A percentile compares a stretch with the other conserved stretches of the same genome.
Evolutionary conservation across 92 coral and sea anemone genomes (phyloP).

Genomic region (Parazoanthus swiftii): DNA sequence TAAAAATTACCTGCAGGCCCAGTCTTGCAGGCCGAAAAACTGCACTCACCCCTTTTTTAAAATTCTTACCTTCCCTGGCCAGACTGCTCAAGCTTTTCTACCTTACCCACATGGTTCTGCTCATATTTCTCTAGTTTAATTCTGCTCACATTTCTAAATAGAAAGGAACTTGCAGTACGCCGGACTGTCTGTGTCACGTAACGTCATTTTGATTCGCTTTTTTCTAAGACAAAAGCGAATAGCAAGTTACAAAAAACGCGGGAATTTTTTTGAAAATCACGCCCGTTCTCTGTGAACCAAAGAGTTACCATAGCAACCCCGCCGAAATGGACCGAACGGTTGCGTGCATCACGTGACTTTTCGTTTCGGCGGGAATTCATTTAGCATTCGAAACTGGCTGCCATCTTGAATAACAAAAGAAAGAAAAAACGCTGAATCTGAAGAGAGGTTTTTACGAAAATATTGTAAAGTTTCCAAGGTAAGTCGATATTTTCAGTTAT

Average conservation of each 20-base stretch:
- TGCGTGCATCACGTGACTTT: constrained; percentile 81
- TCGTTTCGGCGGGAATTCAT: constrained; percentile 97
- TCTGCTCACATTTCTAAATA: too few relatives aligned
- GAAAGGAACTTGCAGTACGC: too few relatives aligned
- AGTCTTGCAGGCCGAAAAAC: too few relatives aligned
- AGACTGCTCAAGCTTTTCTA: too few relatives aligned
- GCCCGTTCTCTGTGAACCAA: neutral
- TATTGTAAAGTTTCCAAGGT: constrained; percentile 13
- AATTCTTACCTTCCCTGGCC: too few relatives aligned
- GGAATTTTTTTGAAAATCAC: neutral
- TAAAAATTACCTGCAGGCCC: too few relatives aligned
- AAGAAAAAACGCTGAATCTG: constrained; percentile 35
- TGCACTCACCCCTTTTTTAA: too few relatives aligned
- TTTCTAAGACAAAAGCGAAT: too few relatives aligned
- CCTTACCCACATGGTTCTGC: too few relatives aligned
- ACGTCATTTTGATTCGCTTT: too few relatives aligned
- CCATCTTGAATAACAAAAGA: constrained; percentile 90
- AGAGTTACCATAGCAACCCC: constrained; percentile 37
- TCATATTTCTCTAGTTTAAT: too few relatives aligned
- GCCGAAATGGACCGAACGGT: constrained; percentile 36
- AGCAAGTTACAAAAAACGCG: constrained; percentile 2
- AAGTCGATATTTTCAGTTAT: neutral
- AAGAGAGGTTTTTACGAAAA: constrained; percentile 34
- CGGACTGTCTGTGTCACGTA: too few relatives aligned
- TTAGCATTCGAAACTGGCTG: constrained; percentile 90